Evolutionary conservation across 1,140 invertebrate genomes (phyloP).

Genomic region (Paraescarpia echinospica): DNA sequence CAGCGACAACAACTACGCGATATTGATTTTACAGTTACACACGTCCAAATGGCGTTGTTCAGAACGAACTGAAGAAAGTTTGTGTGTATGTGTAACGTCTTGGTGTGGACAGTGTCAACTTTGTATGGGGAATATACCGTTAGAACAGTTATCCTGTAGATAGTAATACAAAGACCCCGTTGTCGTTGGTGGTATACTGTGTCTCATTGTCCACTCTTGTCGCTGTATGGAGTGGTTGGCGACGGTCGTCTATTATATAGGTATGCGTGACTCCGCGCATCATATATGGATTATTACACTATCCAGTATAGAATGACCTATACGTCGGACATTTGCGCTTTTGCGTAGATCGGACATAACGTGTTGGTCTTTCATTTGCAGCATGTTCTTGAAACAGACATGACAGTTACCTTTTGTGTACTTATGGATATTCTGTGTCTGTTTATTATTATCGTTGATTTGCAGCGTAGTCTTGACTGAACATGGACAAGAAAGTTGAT

Average conservation of each 20-base stretch:
- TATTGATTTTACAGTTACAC: neutral
- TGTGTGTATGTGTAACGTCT: neutral
- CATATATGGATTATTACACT: neutral
- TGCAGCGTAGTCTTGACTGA: too few relatives aligned
- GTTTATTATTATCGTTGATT: too few relatives aligned
- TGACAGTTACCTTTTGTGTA: too few relatives aligned
- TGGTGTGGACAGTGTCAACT: neutral
- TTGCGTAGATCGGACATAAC: neutral
- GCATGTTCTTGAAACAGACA: too few relatives aligned
- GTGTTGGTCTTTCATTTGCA: neutral
- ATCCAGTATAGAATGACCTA: neutral
- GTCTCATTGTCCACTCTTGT: neutral
- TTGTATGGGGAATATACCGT: neutral
- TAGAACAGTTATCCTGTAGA: neutral
- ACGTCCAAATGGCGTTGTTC: neutral
- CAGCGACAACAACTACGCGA: neutral
- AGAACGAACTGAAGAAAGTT: neutral
- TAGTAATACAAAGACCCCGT: too few relatives aligned
- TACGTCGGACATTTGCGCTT: neutral
- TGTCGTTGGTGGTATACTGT: neutral
- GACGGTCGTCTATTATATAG: neutral
- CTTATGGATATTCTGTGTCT: too few relatives aligned
- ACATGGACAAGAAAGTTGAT: too few relatives aligned
- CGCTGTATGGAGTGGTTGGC: neutral
- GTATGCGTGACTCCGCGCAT: neutral